phyloP scores from a whole-genome alignment of 2,113 vertebrate genomes.

The Chlamydotis undulata region DNA sequence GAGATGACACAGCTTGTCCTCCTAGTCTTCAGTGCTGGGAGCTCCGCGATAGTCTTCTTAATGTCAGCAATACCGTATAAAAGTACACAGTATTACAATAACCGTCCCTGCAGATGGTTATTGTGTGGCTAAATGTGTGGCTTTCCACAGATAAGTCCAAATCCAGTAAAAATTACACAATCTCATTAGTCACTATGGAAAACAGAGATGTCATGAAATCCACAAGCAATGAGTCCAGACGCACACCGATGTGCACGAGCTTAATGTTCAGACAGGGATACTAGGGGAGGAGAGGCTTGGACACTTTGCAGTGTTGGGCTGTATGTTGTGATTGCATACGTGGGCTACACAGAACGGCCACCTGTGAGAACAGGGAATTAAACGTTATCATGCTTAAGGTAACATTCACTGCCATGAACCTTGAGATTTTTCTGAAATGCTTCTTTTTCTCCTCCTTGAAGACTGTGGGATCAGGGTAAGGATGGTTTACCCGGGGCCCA shows the following conservation, averaged over 20 bases:
- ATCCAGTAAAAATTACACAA: neutral
- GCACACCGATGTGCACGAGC: neutral
- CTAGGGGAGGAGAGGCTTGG: neutral
- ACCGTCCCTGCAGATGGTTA: neutral
- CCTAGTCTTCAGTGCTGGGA: neutral
- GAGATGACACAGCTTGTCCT: neutral
- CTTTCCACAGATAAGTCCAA: neutral
- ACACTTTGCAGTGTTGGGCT: neutral
- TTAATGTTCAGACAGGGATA: neutral
- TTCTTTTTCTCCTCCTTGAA: neutral
- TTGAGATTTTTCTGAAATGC: neutral
- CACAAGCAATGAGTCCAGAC: neutral
- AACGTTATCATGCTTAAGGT: neutral
- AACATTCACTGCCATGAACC: neutral
- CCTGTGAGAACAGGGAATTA: neutral
- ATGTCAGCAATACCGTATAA: neutral
- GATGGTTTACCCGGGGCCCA: neutral
- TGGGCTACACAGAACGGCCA: neutral
- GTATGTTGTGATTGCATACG: neutral
- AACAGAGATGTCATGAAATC: neutral
- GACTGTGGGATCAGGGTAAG: neutral
- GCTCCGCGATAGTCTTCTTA: neutral
- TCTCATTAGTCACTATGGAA: neutral
- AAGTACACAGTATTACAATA: neutral
- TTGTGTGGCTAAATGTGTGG: neutral